A percentile compares a stretch with the other conserved stretches of the same genome.
Conservation (phyloP, 2,797 vertebrate species). For the Leptoclinus maculatus region DNA sequence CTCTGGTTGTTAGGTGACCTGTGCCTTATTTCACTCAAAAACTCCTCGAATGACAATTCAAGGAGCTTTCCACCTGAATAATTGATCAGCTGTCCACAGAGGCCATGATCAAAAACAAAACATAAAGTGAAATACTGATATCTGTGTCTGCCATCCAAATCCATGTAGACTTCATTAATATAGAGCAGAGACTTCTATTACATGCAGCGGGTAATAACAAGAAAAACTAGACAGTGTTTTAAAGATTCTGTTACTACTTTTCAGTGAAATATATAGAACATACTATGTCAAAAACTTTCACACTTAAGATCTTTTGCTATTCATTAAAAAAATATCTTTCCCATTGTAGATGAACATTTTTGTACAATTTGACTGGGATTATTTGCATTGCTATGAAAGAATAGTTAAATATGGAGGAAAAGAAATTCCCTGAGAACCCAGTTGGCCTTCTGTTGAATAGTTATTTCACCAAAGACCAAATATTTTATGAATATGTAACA, state of each 20-base stretch:
- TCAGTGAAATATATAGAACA: conserved; percentile 64
- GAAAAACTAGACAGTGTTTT: conserved; percentile 33
- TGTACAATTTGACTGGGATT: conserved; percentile 14
- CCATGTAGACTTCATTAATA: conserved; percentile 64
- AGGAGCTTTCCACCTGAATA: conserved; percentile 68
- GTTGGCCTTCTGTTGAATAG: neutral
- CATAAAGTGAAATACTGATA: conserved; percentile 52
- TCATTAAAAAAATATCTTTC: conserved; percentile 47
- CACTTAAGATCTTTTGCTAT: conserved; percentile 36
- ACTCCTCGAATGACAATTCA: conserved; percentile 61
- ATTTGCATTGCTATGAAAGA: conserved; percentile 23
- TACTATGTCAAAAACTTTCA: conserved; percentile 35
- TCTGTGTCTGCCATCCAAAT: conserved; percentile 52
- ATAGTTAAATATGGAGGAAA: conserved; percentile 21
- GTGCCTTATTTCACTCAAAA: conserved; percentile 58
- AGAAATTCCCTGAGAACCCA: conserved; percentile 5
- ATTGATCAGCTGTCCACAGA: conserved; percentile 72
- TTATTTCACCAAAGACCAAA: neutral
- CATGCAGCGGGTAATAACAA: conserved; percentile 18
- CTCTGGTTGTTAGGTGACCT: conserved; percentile 58
- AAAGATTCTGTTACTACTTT: conserved; percentile 47
- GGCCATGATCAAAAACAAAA: conserved; percentile 66
- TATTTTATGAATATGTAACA: conserved; percentile 2
- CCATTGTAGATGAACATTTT: conserved; percentile 31
- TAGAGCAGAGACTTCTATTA: conserved; percentile 36